These are phyloP conservation scores for zebrafish (Danio rerio) DNA, from an alignment of 2,113 vertebrate species.

Conservation along the genomic window GRCz12tu NC_133193.1:18564001-18564500, in stretches of 20 bases:
- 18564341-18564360: conserved; percentile 29
- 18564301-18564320: conserved; percentile 1
- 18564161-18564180: conserved; percentile 23
- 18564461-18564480: conserved; percentile 24
- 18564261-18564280: conserved; percentile 29
- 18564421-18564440: conserved; percentile 10
- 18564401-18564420: conserved; percentile 39
- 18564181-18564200: conserved; percentile 32
- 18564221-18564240: conserved; percentile 28
- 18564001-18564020: conserved; percentile 39
- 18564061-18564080: not conserved
- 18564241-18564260: conserved; percentile 37
- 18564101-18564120: conserved; percentile 36
- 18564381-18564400: conserved; percentile 35
- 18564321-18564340: conserved; percentile 11
- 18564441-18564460: not conserved
- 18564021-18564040: conserved; percentile 13
- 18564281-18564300: conserved; percentile 20
- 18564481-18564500: not conserved
- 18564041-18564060: conserved; percentile 33
- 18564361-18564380: conserved; percentile 49
- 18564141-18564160: conserved; percentile 40
- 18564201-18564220: conserved; percentile 41
- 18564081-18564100: conserved; percentile 21
- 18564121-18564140: conserved; percentile 31